phyloP scores from a whole-genome alignment of 2,113 vertebrate genomes.

The Ahaetulla prasina region DNA sequence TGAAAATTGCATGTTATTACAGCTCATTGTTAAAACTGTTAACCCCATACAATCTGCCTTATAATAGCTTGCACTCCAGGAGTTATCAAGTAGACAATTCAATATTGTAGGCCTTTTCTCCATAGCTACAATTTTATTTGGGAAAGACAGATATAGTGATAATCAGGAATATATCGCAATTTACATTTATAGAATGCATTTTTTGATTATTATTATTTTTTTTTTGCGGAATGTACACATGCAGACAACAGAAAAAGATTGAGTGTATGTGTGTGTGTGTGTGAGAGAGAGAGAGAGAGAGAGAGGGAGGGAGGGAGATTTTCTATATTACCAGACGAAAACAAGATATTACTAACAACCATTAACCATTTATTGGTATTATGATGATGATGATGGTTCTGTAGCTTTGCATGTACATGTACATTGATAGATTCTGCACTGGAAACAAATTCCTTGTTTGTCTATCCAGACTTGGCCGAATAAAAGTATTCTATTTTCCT shows the following conservation, averaged over 20 bases:
- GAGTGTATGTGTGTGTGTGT: no score
- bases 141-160: background rate
- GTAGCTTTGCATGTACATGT: no score
- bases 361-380: background rate
- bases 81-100: background rate
- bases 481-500: background rate
- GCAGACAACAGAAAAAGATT: background rate
- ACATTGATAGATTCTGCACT: background rate
- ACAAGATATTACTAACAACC: background rate
- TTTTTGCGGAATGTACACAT: background rate
- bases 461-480: background rate
- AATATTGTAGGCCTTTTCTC: background rate
- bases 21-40: background rate
- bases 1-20: background rate
- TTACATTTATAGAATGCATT: background rate
- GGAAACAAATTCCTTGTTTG: background rate
- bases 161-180: background rate
- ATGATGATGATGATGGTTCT: background rate
- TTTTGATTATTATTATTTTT: background rate
- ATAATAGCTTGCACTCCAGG: background rate
- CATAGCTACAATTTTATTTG: background rate
- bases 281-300: no score
- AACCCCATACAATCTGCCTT: background rate
- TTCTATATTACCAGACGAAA: background rate
- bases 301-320: no score